phyloP scores from a whole-genome alignment of 1,140 invertebrate genomes.

The Streblospio benedicti region DNA sequence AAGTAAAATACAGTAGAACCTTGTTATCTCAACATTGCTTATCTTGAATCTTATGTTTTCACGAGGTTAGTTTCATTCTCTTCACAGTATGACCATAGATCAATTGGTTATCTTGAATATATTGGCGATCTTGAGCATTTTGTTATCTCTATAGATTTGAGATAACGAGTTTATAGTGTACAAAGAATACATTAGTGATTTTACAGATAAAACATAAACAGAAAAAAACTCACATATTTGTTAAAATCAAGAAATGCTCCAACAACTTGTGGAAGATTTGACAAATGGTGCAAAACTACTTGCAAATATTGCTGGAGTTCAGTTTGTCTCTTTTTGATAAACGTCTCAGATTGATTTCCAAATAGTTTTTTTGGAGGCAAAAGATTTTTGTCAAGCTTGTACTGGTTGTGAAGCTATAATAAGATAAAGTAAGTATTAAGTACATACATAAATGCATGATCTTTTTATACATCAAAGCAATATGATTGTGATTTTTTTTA shows the following conservation, averaged over 20 bases:
- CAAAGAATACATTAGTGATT: no score
- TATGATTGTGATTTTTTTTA: no score
- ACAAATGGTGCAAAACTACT: slow-evolving; percentile 44
- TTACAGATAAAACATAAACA: neutral
- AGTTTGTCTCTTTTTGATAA: slow-evolving; percentile 71
- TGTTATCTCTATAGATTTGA: no score
- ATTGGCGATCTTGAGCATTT: no score
- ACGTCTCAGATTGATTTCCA: slow-evolving; percentile 67
- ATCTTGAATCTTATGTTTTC: no score
- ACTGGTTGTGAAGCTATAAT: slow-evolving; percentile 33
- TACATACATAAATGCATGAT: neutral
- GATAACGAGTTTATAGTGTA: no score
- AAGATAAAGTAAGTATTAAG: slow-evolving; percentile 23
- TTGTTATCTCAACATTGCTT: no score
- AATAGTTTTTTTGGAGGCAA: slow-evolving; percentile 84
- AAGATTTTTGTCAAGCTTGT: slow-evolving; percentile 58
- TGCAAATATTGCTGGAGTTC: slow-evolving; percentile 74
- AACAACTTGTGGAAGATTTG: slow-evolving; percentile 31
- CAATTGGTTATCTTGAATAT: no score
- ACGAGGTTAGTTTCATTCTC: no score
- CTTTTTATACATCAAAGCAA: no score
- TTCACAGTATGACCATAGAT: no score
- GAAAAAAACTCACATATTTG: slow-evolving; percentile 43
- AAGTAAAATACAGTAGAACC: no score
- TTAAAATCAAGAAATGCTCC: slow-evolving; percentile 44